A percentile compares a stretch with the other conserved stretches of the same genome.
Evolutionary conservation across 2,113 vertebrate species (phyloP).

Genomic region (Hemiprocne comata): DNA sequence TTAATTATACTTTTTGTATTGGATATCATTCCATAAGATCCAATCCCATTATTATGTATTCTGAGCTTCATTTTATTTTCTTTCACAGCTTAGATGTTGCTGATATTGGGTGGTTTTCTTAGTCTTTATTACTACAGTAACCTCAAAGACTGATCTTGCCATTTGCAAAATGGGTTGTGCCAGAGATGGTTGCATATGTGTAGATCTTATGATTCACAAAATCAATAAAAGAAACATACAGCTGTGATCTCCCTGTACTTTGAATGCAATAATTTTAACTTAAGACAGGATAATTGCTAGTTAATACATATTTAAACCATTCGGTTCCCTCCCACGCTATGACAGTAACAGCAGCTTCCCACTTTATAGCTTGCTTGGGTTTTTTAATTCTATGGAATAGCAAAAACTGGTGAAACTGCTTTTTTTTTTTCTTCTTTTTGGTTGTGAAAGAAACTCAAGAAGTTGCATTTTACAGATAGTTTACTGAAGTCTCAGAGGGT

Average conservation of each 20-base stretch:
- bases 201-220: not conserved
- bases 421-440: not conserved
- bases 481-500: not conserved
- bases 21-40: not conserved
- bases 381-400: not conserved
- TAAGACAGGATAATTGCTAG: constrained; percentile 8
- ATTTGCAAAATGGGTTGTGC: not conserved
- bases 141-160: not conserved
- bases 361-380: not conserved
- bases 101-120: not conserved
- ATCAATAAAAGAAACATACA: not conserved
- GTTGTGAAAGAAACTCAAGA: not conserved
- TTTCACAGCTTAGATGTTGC: not conserved
- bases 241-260: not conserved
- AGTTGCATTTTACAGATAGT: not conserved
- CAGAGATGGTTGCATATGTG: not conserved
- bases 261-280: constrained; percentile 13
- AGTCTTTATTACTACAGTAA: not conserved
- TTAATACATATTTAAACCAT: constrained; percentile 10
- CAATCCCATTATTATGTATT: not conserved
- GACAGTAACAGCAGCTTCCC: not conserved
- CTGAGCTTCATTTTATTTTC: not conserved
- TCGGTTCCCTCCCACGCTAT: not conserved
- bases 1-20: not conserved
- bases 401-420: not conserved